phyloP scores from a whole-genome alignment of 2,888 invertebrate genomes.

The Drosophila algonquin region DNA sequence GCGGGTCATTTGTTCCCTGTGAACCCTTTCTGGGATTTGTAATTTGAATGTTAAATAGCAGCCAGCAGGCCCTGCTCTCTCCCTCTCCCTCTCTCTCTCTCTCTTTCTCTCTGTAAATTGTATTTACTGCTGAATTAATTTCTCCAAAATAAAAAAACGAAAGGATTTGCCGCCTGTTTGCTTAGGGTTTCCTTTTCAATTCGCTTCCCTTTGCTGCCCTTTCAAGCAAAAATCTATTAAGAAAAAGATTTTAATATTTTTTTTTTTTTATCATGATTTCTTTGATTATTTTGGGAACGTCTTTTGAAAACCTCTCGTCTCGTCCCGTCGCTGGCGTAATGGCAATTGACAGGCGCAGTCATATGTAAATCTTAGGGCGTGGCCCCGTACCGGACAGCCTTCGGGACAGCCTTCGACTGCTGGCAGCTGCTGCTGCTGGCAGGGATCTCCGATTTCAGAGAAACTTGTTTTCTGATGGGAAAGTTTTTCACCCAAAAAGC shows the following conservation, averaged over 20 bases:
- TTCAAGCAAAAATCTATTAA: conserved; percentile 44
- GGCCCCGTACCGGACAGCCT: conserved; percentile 28
- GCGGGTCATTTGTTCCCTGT: conserved; percentile 21
- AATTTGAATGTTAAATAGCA: conserved; percentile 79
- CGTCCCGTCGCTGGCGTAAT: conserved; percentile 42
- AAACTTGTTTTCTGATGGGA: neutral
- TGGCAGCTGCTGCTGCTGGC: conserved; percentile 52
- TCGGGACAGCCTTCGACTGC: neutral
- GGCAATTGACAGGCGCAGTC: conserved; percentile 72
- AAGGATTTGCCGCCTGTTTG: conserved; percentile 48
- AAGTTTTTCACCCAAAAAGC: neutral
- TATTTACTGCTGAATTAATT: conserved; percentile 79
- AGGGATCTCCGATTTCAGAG: conserved; percentile 64
- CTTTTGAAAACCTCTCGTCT: conserved; percentile 47
- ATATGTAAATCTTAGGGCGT: conserved; percentile 71
- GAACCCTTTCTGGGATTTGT: conserved; percentile 67
- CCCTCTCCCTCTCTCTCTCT: conserved; percentile 11
- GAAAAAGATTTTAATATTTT: conserved; percentile 25
- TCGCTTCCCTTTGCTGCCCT: conserved; percentile 34
- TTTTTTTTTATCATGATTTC: conserved; percentile 33
- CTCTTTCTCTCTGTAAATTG: conserved; percentile 58
- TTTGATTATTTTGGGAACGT: conserved; percentile 9
- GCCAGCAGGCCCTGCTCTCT: conserved; percentile 8
- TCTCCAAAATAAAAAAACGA: conserved; percentile 51
- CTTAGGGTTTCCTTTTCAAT: conserved; percentile 49